Evolutionary conservation across 2,888 invertebrate species (phyloP).

Genomic region (Tolmerus cingulatus): DNA sequence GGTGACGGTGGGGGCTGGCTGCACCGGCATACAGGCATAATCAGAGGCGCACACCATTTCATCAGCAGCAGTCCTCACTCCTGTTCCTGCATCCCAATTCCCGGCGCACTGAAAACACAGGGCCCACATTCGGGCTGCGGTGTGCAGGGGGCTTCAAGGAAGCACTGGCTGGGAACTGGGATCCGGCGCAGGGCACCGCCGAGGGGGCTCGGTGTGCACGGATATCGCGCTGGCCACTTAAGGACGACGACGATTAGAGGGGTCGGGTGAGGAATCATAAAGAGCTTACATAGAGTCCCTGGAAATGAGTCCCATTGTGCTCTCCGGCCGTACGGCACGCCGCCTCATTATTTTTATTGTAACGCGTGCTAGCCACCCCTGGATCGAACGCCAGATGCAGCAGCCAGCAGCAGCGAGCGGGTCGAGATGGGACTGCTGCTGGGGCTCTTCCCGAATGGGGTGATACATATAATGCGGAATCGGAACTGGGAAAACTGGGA

Average conservation of each 20-base stretch:
- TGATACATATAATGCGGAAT: not conserved
- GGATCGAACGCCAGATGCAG: not conserved
- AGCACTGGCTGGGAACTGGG: not conserved
- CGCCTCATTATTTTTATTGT: conserved; percentile 13
- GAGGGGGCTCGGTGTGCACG: not conserved
- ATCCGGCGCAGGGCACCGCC: not conserved
- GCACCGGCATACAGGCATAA: not conserved
- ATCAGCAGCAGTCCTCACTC: not conserved
- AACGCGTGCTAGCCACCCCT: conserved; percentile 24
- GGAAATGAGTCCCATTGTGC: not conserved
- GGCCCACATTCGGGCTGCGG: not conserved
- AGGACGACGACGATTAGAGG: not conserved
- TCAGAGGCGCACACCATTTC: not conserved
- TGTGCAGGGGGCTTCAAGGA: not conserved
- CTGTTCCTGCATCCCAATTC: not conserved
- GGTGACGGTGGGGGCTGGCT: not conserved
- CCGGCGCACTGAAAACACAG: not conserved
- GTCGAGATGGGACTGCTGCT: not conserved
- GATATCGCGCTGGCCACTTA: conserved; percentile 24
- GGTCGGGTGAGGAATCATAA: not conserved
- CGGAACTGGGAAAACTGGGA: not conserved
- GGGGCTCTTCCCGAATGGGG: not conserved
- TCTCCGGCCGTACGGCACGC: not conserved
- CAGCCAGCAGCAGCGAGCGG: not conserved
- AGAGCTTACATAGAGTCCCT: not conserved